A percentile compares a stretch with the other conserved stretches of the same genome.
Conservation (phyloP, 2,888 invertebrate species). For the Mellilla xanthometata region DNA sequence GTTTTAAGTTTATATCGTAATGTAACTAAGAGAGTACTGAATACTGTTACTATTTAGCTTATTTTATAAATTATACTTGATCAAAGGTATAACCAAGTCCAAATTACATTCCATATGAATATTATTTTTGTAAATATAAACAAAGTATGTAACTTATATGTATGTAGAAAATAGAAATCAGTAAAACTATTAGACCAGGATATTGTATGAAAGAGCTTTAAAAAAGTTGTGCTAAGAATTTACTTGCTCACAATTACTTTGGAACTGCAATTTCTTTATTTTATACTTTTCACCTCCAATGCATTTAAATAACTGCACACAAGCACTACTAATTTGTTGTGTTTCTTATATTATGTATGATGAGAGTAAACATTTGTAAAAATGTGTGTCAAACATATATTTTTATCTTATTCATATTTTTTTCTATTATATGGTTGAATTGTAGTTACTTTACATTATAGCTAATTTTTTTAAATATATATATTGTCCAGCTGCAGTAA, state of each 20-base stretch:
- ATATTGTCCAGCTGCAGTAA: no score
- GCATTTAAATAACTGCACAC: no score
- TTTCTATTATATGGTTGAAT: no score
- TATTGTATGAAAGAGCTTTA: conserved; percentile 67
- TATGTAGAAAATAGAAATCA: conserved; percentile 24
- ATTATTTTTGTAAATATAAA: conserved; percentile 65
- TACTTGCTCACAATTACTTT: conserved; percentile 60
- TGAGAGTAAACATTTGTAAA: no score
- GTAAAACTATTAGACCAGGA: conserved; percentile 37
- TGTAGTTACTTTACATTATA: no score
- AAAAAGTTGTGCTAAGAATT: conserved; percentile 62
- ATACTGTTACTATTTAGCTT: conserved; percentile 60
- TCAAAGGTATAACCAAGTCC: conserved; percentile 68
- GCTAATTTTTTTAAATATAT: no score
- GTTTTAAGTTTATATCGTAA: conserved; percentile 39
- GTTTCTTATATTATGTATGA: no score
- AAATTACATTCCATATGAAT: conserved; percentile 76
- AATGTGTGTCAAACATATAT: no score
- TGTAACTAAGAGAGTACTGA: conserved; percentile 69
- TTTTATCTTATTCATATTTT: no score
- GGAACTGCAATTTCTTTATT: background rate
- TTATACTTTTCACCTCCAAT: no score
- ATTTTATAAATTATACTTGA: conserved; percentile 55
- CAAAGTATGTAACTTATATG: conserved; percentile 9
- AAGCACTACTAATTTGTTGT: no score